A percentile compares a stretch with the other conserved stretches of the same genome.
Conservation (phyloP, 2,888 invertebrate genomes). For the Sinohyriopsis cumingii region DNA sequence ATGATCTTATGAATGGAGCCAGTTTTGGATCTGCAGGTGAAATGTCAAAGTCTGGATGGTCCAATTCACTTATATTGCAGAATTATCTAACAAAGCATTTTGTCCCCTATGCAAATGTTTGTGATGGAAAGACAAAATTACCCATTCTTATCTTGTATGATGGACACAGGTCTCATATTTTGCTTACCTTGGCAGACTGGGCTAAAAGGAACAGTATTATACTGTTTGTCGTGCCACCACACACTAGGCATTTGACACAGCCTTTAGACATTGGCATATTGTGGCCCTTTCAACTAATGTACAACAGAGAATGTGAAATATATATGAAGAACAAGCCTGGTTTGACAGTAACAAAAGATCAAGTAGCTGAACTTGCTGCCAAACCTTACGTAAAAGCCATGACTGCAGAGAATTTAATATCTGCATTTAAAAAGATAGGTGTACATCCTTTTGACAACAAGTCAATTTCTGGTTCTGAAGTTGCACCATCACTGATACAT, state of each 20-base stretch:
- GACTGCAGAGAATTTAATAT: too few species aligned
- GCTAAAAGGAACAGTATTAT: background rate
- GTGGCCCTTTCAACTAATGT: too few species aligned
- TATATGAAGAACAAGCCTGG: background rate
- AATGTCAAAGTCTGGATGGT: constrained; percentile 2
- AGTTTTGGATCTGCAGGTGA: constrained; percentile 2
- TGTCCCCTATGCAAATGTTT: background rate
- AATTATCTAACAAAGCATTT: constrained; percentile 1
- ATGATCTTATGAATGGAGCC: too few species aligned
- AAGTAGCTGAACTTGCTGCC: too few species aligned
- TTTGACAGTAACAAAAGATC: background rate
- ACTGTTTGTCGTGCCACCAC: constrained; percentile 1
- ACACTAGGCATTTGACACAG: background rate
- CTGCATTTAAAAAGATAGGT: too few species aligned
- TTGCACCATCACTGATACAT: too few species aligned
- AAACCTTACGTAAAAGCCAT: too few species aligned
- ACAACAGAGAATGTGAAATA: too few species aligned
- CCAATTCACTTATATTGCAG: background rate
- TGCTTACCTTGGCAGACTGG: background rate
- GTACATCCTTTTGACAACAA: too few species aligned
- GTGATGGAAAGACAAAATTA: background rate
- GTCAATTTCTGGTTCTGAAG: too few species aligned
- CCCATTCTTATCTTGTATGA: background rate
- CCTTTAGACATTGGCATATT: too few species aligned
- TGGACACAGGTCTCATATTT: constrained; percentile 1